Evolutionary conservation across 1,140 invertebrate genomes (phyloP), one percentile per base, ranked within the genome.

Genomic region (Armadillidium nasatum): DNA sequence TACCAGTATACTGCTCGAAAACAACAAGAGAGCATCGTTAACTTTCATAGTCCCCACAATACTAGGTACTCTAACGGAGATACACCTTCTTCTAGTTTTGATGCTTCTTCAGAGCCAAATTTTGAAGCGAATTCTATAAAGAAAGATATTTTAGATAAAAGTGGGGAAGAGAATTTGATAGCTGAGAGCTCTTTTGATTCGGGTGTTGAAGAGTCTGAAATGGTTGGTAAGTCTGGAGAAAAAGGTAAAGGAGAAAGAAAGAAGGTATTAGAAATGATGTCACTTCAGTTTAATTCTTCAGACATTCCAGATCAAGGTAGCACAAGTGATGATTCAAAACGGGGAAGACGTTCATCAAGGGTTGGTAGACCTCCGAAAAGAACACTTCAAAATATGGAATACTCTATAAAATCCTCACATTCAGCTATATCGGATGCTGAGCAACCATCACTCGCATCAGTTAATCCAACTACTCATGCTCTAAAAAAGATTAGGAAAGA

Each of bases 201-300:
- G 33, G 33, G 33, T 33, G 33, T 33, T 33, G 33, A 33, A 33
- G 33, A 33, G 33, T 33, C 33, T 60, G 50, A 60, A 19, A 60
- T 60, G 50, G 50, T 60, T 15, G 50, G 50, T 13, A 60, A 60
- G 7, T 13, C 11, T 15, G 50, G 50, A 19, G 50, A 60, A 19
- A 60, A 19, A 19, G 75, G 71, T n/a, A 76, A 74, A 54, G 79
- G 76, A 50, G 69, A 78, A 33, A 80, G 76, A 54, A 78, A 80
- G 44, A 80, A 80, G 22, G 71, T 80, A 21, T 60, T 80, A 11
- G 79, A 80, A 60, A 70, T 78, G 72, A 80, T 80, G 79, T 80
- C 79, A 21, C 74, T 76, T 13, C 71, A 80, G 21, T 80, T 80
- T 44, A 80, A 80, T 77, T 80, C 79, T 43, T 74, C 76, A 22